Evolutionary conservation across 2,113 vertebrate species (phyloP).

Genomic region (Pao palembangensis): DNA sequence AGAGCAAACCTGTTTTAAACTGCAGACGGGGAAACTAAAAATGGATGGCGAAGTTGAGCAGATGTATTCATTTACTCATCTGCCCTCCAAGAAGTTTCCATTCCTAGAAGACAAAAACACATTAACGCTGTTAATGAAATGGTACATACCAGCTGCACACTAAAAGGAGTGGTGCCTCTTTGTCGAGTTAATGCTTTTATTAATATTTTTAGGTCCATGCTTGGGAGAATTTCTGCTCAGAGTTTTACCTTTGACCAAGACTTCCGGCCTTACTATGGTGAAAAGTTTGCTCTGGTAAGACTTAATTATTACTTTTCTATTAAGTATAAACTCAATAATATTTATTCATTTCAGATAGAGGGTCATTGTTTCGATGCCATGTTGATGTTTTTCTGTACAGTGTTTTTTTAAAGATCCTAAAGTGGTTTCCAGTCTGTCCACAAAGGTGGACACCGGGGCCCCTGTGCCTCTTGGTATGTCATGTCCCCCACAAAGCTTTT

Average conservation of each 20-base stretch:
- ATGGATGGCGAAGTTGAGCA: slow-evolving; percentile 49
- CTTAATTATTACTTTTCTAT: neutral
- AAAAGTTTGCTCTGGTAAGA: slow-evolving; percentile 69
- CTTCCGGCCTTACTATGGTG: slow-evolving; percentile 61
- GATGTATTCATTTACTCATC: slow-evolving; percentile 51
- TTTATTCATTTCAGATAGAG: neutral
- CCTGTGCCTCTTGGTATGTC: slow-evolving; percentile 65
- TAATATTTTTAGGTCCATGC: slow-evolving; percentile 71
- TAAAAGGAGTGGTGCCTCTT: too few species aligned
- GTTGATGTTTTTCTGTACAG: slow-evolving; percentile 33
- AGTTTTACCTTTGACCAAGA: slow-evolving; percentile 73
- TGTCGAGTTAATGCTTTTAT: neutral
- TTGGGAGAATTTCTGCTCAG: slow-evolving; percentile 71
- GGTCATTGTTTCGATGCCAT: neutral
- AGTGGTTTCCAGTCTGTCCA: slow-evolving; percentile 62
- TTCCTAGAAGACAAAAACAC: slow-evolving; percentile 59
- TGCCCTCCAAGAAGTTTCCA: slow-evolving; percentile 41
- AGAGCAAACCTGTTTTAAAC: neutral
- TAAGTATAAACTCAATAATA: too few species aligned
- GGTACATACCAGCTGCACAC: slow-evolving; percentile 32
- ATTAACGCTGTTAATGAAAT: slow-evolving; percentile 62
- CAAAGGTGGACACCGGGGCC: slow-evolving; percentile 36
- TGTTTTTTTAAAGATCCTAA: slow-evolving; percentile 72
- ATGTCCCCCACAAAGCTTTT: slow-evolving; percentile 22
- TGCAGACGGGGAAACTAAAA: neutral